phyloP scores from a whole-genome alignment of 2,888 invertebrate species.

The Caenorhabditis doughertyi region DNA sequence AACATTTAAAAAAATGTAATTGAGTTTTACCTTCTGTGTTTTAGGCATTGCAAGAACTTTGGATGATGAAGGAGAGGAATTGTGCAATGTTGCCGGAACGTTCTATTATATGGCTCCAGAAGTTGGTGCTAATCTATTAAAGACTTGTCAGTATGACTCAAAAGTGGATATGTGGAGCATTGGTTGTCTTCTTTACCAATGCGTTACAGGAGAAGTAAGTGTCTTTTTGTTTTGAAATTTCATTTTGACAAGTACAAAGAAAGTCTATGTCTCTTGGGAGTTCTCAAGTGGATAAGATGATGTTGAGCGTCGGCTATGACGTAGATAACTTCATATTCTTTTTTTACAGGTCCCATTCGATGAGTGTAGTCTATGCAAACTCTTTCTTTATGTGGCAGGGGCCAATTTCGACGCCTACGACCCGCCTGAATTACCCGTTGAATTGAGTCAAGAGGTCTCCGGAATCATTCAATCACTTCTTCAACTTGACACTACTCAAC shows the following conservation, averaged over 20 bases:
- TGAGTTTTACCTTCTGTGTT: constrained; percentile 7
- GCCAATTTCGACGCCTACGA: constrained; percentile 82
- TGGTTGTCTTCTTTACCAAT: constrained; percentile 81
- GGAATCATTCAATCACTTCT: constrained; percentile 76
- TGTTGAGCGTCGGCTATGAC: constrained; percentile 12
- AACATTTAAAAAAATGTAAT: constrained; percentile 1
- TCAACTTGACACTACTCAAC: constrained; percentile 75
- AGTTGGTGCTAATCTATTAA: constrained; percentile 80
- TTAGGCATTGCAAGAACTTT: constrained; percentile 80
- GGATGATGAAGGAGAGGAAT: constrained; percentile 70
- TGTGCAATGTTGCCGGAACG: constrained; percentile 82
- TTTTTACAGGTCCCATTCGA: constrained; percentile 81
- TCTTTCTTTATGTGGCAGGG: constrained; percentile 81
- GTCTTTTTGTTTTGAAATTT: not conserved
- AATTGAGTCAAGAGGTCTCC: constrained; percentile 65
- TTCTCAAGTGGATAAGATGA: constrained; percentile 25
- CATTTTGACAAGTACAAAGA: constrained; percentile 2
- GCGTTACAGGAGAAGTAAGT: constrained; percentile 78
- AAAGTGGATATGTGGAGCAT: constrained; percentile 82
- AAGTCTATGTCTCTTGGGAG: not conserved
- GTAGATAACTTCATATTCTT: constrained; percentile 53
- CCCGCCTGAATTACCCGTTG: constrained; percentile 75
- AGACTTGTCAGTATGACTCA: constrained; percentile 76
- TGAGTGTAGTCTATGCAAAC: constrained; percentile 79
- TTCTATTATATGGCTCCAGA: constrained; percentile 82